These are phyloP conservation scores for Toxotes jaculatrix DNA, from an alignment of 2,113 vertebrate genomes.

Conservation along the genomic window DNA sequence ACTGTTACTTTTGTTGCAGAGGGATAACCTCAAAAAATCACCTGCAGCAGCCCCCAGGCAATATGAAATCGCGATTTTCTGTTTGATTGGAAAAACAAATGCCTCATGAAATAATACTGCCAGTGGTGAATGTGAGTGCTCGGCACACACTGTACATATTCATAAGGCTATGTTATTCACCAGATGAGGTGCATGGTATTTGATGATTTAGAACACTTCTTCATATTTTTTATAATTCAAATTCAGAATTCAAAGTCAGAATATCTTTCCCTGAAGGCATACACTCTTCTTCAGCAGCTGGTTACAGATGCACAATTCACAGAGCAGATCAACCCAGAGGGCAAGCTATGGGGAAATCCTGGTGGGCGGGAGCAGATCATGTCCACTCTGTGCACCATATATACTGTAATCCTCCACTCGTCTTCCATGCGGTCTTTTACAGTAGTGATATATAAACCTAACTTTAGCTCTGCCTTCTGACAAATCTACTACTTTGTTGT, in stretches of 20 bases:
- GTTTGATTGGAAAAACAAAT: constrained; percentile 62
- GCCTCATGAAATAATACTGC: constrained; percentile 16
- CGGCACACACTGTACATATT: constrained; percentile 33
- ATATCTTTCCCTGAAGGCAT: constrained; percentile 27
- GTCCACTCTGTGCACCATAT: neutral
- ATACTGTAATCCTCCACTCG: neutral
- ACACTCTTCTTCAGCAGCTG: constrained; percentile 13
- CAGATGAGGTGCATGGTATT: constrained; percentile 25
- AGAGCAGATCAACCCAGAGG: constrained; percentile 16
- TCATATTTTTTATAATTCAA: neutral
- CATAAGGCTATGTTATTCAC: constrained; percentile 14
- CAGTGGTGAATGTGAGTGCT: constrained; percentile 20
- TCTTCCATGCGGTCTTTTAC: constrained; percentile 11
- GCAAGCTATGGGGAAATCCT: constrained; percentile 5
- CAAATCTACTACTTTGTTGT: neutral
- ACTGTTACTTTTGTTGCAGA: neutral
- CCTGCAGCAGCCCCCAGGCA: constrained; percentile 32
- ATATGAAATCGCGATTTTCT: constrained; percentile 34
- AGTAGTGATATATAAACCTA: neutral
- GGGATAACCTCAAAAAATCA: constrained; percentile 12
- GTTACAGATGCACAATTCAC: neutral
- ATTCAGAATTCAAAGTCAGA: constrained; percentile 41
- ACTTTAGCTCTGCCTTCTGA: neutral
- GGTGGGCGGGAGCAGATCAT: constrained; percentile 11
- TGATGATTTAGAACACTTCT: constrained; percentile 48